Evolutionary conservation across 2,113 vertebrate species (phyloP), one percentile per base, ranked within the genome.

Genomic region (Vimba vimba): DNA sequence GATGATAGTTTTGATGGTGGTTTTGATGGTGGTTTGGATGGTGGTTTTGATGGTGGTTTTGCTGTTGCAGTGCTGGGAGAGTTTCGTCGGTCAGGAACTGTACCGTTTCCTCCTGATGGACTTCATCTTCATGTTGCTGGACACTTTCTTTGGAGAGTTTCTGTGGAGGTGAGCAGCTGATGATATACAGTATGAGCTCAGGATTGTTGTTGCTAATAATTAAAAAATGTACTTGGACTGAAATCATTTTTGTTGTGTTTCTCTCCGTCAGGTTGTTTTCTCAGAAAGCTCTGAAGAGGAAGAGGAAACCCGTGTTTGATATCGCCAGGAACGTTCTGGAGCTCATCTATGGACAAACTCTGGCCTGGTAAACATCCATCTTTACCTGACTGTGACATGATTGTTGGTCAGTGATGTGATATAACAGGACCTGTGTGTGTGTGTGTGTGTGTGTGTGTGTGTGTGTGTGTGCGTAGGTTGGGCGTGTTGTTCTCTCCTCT

Each of bases 61-160:
- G 47, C 11, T 76, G 57, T 43, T 52, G 30, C 90, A 96, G 96
- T 99, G 98, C 92, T 99, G 98, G 98, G 98, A 99, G 95, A 96
- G 92, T 0, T 97, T 97, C 3, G 97, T 99, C 50, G 98, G 98
- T 11, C 97, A 99, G 93, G 97, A 99, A 74, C 92, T 99, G 33
- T 99, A 98, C 89, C 96, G 98, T 15, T 97, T 99, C 33, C 47
- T 96, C 36, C 87, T 98, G 47, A 95, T 98, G 94, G 98, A 99
- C 84, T 96, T 99, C 21, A 74, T 97, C 86, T 97, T 98, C 84
- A 92, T 86, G 4, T 89, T 98, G 4, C 90, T 99, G 87, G 95
- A 98, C 88, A 95, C 94, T 0, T 86, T 98, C 45, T 95, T 97
- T 0, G 94, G 96, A 85, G 98, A 99, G 92, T 93, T 97, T 86